Base-by-base conservation (phyloP, 2,888 invertebrate genomes). In the Gastracanthus pulcherrimus region DNA sequence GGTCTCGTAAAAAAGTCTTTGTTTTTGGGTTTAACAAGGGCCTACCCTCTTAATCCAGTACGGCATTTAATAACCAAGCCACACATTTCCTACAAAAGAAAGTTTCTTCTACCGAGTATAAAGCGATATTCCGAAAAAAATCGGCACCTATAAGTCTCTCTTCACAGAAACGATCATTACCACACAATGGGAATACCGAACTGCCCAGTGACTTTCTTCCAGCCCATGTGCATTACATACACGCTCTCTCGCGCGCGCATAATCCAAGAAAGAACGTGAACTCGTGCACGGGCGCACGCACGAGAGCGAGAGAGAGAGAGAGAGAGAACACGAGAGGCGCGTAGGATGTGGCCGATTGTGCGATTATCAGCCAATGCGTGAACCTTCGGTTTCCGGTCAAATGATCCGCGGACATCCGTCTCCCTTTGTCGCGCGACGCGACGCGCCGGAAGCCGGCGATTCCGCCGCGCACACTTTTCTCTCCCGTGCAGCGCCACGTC, bases 321-420 rank as follows among this genome's bases (percentile, higher is more conserved):
- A 75, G 23, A 55, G 34, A 69, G 66, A 72, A 38, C 76, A 55
- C 62, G 34, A 62, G 34, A 13, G 31, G 51, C 19, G 69, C 83
- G 84, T 87, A 86, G 87, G 87, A 87, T 87, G 87, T 86, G 84
- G 84, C 69, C 84, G 88, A 87, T 87, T 86, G 85, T 82, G 55
- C 86, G 87, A 87, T 88, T 86, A 88, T 85, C 85, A 87, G 85
- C 84, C 88, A 87, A 88, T 88, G 87, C 86, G 86, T 87, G 88
- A 87, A 88, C 88, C 88, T 88, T 88, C 86, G 86, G 88, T 87
- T 90, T 90, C 90, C 90, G 89, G 90, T 88, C 87, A 90, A 89
- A 89, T 87, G 88, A 90, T 90, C 87, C 88, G 85, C 88, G 87
- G 87, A 90, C 90, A 88, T 90, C 89, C 90, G 90, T 51, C 77